Percentiles rank a stretch among this genome's conserved stretches.
Conservation (phyloP, 2,113 vertebrate genomes). For the Phasianus colchicus region DNA sequence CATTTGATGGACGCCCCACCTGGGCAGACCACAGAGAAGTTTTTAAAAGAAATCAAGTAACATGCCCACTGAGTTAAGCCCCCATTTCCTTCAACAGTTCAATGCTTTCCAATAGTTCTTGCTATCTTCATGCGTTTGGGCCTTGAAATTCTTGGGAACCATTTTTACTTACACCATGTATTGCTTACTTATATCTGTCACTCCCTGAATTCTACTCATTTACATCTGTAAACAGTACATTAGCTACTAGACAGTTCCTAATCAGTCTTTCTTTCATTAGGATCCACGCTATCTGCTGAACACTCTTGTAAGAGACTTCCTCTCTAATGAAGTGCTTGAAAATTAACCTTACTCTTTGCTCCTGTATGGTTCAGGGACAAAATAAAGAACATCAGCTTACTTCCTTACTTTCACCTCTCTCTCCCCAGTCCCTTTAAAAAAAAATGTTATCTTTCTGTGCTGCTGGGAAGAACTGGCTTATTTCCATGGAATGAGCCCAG, state of each 20-base stretch:
- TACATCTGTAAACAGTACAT: slow-evolving; percentile 78
- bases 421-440: not conserved
- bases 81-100: not conserved
- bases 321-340: slow-evolving; percentile 43
- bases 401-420: not conserved
- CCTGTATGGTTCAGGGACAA: not conserved
- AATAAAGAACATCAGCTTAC: not conserved
- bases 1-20: not conserved
- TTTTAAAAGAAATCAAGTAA: not conserved
- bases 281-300: slow-evolving; percentile 63
- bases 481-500: not conserved
- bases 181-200: slow-evolving; percentile 54
- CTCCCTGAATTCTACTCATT: slow-evolving; percentile 64
- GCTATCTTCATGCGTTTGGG: not conserved
- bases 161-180: not conserved
- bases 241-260: slow-evolving; percentile 72
- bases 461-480: not conserved
- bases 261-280: slow-evolving; percentile 73
- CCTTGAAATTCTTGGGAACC: not conserved
- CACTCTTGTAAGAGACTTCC: slow-evolving; percentile 23
- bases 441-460: not conserved
- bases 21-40: not conserved
- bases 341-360: slow-evolving; percentile 32
- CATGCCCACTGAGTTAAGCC: not conserved
- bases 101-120: not conserved